Conservation (phyloP, 1,140 invertebrate species). For the Sinonovacula constricta region DNA sequence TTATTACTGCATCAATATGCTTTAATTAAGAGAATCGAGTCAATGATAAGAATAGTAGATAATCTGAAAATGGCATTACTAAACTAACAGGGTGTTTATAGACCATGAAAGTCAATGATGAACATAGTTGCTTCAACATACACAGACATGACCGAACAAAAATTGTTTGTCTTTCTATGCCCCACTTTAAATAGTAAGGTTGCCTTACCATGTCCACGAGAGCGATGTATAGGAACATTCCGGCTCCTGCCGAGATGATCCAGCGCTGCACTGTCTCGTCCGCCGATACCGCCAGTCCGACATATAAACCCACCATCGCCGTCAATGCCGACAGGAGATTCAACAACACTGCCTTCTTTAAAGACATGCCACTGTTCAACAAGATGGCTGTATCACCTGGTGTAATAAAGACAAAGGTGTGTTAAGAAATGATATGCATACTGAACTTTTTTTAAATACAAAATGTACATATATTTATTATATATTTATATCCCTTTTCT, state of each 20-base stretch:
- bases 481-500: too few species aligned
- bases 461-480: background rate
- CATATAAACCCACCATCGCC: conserved; percentile 83
- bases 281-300: conserved; percentile 79
- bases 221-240: conserved; percentile 84
- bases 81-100: background rate
- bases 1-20: too few species aligned
- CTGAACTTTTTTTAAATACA: background rate
- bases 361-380: conserved; percentile 88
- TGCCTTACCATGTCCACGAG: conserved; percentile 82
- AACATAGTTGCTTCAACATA: background rate
- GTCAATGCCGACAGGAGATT: conserved; percentile 84
- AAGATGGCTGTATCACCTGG: conserved; percentile 94
- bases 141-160: background rate
- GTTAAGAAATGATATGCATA: background rate
- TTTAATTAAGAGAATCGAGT: too few species aligned
- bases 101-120: too few species aligned
- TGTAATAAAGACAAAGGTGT: conserved; percentile 31
- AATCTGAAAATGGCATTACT: background rate
- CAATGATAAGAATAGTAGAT: background rate
- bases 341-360: conserved; percentile 83
- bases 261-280: conserved; percentile 74
- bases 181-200: too few species aligned
- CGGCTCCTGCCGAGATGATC: conserved; percentile 83
- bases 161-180: background rate